phyloP scores from a whole-genome alignment of 1,140 invertebrate genomes.

The Zaprionus camerounensis region DNA sequence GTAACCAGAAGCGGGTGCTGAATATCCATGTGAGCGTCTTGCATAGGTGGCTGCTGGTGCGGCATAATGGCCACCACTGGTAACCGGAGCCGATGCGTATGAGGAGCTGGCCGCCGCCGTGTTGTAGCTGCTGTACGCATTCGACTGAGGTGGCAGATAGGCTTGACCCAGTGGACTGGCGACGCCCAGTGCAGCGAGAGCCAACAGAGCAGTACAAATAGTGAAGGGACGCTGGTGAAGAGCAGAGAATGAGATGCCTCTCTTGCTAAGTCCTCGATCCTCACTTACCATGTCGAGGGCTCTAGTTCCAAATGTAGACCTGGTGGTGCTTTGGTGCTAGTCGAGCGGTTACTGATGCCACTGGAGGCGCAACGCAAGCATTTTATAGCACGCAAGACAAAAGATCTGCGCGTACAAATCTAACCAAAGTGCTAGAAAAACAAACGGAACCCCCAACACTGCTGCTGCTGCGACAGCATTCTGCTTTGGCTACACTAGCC shows the following conservation, averaged over 20 bases:
- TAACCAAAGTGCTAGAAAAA: constrained; percentile 49
- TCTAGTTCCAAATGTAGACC: neutral
- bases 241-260: neutral
- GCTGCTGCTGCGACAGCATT: constrained; percentile 8
- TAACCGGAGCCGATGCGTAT: constrained; percentile 7
- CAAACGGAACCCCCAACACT: constrained; percentile 52
- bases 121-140: constrained; percentile 53
- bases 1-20: constrained; percentile 16
- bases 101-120: constrained; percentile 37
- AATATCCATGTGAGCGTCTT: constrained; percentile 18
- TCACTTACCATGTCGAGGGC: constrained; percentile 50
- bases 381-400: constrained; percentile 67
- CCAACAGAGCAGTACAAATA: constrained; percentile 33
- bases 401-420: constrained; percentile 49
- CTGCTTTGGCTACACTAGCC: constrained; percentile 14
- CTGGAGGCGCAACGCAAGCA: constrained; percentile 33
- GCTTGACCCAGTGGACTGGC: constrained; percentile 53
- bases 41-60: constrained; percentile 11
- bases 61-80: constrained; percentile 21
- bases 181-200: constrained; percentile 27
- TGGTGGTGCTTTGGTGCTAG: constrained; percentile 36
- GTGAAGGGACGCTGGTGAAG: constrained; percentile 43
- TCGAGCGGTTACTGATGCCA: constrained; percentile 56
- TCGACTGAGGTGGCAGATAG: constrained; percentile 60
- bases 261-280: neutral